Conservation (phyloP, 2,113 vertebrate genomes). For the Misgurnus anguillicaudatus region DNA sequence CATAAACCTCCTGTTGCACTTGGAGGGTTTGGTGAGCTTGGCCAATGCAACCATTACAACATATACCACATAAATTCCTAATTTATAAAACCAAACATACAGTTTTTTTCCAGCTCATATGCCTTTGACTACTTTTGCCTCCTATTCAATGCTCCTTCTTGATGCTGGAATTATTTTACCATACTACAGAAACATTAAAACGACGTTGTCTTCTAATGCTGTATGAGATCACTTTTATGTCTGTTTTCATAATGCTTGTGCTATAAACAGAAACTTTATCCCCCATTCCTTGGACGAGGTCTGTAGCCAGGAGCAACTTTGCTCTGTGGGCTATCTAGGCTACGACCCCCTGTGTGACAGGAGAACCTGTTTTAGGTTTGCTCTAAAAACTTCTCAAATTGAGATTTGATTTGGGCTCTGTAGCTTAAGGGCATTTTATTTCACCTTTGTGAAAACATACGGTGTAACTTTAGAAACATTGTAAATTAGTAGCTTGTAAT, state of each 20-base stretch:
- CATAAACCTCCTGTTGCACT: not conserved
- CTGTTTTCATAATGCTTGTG: conserved; percentile 15
- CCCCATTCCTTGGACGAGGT: conserved; percentile 36
- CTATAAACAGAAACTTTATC: conserved; percentile 25
- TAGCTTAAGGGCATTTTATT: conserved; percentile 46
- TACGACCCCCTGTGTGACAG: conserved; percentile 34
- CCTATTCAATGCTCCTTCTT: not conserved
- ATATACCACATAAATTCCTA: conserved; percentile 19
- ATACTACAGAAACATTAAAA: conserved; percentile 8
- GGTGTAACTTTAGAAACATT: conserved; percentile 21
- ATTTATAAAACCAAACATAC: conserved; percentile 45
- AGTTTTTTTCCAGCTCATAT: conserved; percentile 54
- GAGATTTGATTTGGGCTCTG: conserved; percentile 27
- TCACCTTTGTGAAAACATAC: conserved; percentile 39
- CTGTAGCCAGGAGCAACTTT: conserved; percentile 48
- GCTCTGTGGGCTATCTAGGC: conserved; percentile 47
- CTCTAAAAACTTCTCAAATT: conserved; percentile 39
- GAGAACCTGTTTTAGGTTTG: conserved; percentile 38
- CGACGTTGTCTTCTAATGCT: not conserved
- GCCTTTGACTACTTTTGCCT: conserved; percentile 47
- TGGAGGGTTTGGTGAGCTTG: not conserved
- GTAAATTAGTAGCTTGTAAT: conserved; percentile 45
- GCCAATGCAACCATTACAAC: not conserved
- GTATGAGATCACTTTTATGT: not conserved
- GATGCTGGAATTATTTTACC: conserved; percentile 36